phyloP scores from a whole-genome alignment of 2,113 vertebrate species.

The Syrmaticus mikado region DNA sequence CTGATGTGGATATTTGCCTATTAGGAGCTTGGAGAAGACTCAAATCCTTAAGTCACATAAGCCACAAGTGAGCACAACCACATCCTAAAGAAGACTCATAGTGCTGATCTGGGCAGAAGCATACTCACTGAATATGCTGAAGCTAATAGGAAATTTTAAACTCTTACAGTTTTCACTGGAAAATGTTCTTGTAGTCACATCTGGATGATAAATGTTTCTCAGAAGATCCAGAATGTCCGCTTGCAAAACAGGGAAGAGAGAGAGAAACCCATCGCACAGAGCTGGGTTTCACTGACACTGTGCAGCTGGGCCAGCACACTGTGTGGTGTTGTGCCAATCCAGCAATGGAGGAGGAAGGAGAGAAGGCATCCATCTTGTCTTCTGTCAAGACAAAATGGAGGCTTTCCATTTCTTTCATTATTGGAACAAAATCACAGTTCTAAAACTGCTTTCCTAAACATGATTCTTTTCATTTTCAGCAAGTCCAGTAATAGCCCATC shows the following conservation, averaged over 20 bases:
- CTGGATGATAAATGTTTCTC: not conserved
- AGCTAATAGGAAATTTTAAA: not conserved
- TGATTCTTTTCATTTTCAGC: not conserved
- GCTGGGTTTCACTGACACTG: not conserved
- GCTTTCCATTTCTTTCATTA: not conserved
- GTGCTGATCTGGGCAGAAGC: not conserved
- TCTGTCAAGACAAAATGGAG: not conserved
- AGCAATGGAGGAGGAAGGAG: not conserved
- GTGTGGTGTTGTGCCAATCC: fast-evolving
- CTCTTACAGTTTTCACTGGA: not conserved
- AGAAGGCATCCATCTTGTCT: not conserved
- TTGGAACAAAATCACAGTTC: not conserved
- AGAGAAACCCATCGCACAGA: fast-evolving
- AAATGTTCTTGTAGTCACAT: not conserved
- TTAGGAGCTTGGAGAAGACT: not conserved
- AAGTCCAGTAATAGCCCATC: not conserved
- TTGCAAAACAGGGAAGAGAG: not conserved
- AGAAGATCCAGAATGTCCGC: not conserved
- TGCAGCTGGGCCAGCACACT: fast-evolving
- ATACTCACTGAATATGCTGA: not conserved
- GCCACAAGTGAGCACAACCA: not conserved
- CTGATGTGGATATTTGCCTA: not conserved
- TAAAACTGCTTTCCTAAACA: not conserved
- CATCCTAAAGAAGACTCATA: not conserved
- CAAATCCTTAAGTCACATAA: not conserved